These are phyloP conservation scores for Deilephila elpenor DNA, from an alignment of 2,888 invertebrate species.

Conservation along the genomic window DNA sequence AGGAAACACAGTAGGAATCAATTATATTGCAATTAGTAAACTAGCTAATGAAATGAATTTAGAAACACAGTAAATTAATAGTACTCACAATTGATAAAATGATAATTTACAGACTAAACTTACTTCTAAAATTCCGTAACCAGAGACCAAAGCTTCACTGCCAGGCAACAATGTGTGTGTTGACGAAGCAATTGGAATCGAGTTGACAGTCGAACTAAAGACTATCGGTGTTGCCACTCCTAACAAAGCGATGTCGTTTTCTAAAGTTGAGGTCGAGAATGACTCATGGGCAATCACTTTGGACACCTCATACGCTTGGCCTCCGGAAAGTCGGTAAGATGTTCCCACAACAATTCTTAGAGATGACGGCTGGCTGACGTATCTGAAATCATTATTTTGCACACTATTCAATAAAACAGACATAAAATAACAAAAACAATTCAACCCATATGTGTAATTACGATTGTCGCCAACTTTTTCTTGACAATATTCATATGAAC, in stretches of 20 bases:
- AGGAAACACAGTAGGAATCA: too few species aligned
- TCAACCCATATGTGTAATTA: neutral
- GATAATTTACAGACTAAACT: conserved; percentile 37
- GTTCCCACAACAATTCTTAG: conserved; percentile 67
- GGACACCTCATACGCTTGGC: conserved; percentile 60
- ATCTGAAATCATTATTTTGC: conserved; percentile 45
- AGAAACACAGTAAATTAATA: too few species aligned
- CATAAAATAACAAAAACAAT: neutral
- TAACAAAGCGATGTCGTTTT: conserved; percentile 72
- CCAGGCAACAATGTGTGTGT: conserved; percentile 57
- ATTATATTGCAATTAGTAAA: too few species aligned
- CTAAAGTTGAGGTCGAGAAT: conserved; percentile 59
- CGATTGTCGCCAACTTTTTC: neutral
- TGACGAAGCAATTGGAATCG: conserved; percentile 57
- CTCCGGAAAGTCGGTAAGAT: conserved; percentile 60
- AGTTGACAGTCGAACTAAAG: conserved; percentile 54
- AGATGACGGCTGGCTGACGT: conserved; percentile 49
- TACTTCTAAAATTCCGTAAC: conserved; percentile 69
- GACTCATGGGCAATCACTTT: conserved; percentile 58
- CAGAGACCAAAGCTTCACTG: conserved; percentile 70
- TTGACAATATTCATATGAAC: too few species aligned
- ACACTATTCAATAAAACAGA: neutral
- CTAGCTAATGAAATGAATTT: too few species aligned
- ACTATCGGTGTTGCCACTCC: conserved; percentile 55
- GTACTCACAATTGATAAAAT: neutral